phyloP scores from a whole-genome alignment of 2,888 invertebrate species.

The Phengaris arion region DNA sequence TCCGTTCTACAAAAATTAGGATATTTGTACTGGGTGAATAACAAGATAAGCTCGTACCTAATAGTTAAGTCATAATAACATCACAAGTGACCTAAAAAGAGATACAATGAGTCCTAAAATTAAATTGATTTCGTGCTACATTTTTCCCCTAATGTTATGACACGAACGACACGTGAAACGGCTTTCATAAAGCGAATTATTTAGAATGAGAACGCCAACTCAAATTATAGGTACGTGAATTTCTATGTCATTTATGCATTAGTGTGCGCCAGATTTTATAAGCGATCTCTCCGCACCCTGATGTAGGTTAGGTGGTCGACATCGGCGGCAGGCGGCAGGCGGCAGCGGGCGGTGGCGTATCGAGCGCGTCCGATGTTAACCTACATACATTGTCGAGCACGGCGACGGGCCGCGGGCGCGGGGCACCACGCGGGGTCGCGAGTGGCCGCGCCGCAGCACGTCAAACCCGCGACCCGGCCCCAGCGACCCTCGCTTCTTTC shows the following conservation, averaged over 20 bases:
- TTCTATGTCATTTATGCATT: slow-evolving; percentile 69
- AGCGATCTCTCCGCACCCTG: slow-evolving; percentile 78
- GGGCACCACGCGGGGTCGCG: slow-evolving; percentile 64
- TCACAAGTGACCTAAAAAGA: slow-evolving; percentile 22
- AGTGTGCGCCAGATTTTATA: slow-evolving; percentile 77
- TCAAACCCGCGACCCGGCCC: slow-evolving; percentile 68
- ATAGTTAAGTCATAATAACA: background rate
- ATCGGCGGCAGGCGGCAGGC: slow-evolving; percentile 53
- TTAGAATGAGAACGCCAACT: slow-evolving; percentile 31
- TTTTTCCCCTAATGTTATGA: slow-evolving; percentile 16
- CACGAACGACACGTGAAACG: slow-evolving; percentile 31
- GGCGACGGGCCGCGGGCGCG: slow-evolving; percentile 41
- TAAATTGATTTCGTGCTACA: background rate
- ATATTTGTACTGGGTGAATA: background rate
- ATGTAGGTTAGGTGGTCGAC: slow-evolving; percentile 79
- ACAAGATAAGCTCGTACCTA: background rate
- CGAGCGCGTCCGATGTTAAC: slow-evolving; percentile 78
- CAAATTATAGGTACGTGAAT: slow-evolving; percentile 53
- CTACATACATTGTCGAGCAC: slow-evolving; percentile 70
- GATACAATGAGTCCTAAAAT: slow-evolving; percentile 3
- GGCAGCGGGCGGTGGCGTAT: slow-evolving; percentile 60
- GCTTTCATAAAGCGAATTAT: slow-evolving; percentile 28
- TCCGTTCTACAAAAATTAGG: background rate
- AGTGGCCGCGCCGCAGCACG: slow-evolving; percentile 62
- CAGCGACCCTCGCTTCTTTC: slow-evolving; percentile 33